Evolutionary conservation across 2,888 invertebrate species (phyloP).

Genomic region (Erebia palarica): DNA sequence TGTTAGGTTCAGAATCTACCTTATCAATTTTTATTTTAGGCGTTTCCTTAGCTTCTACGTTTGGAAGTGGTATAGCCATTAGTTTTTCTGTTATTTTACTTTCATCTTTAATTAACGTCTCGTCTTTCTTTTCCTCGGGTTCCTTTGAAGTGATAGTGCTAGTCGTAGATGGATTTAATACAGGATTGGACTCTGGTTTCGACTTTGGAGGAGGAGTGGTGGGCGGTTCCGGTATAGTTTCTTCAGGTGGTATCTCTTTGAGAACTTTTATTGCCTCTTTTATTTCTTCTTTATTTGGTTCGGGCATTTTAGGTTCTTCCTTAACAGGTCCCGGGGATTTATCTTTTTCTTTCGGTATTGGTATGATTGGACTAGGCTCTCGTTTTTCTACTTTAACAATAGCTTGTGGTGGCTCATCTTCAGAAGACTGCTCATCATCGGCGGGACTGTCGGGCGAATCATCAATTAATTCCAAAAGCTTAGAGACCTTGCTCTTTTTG

Average conservation of each 20-base stretch:
- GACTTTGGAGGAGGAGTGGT: constrained; percentile 57
- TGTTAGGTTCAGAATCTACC: constrained; percentile 52
- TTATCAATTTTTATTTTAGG: constrained; percentile 54
- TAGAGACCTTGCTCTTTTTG: constrained; percentile 75
- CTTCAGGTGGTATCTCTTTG: constrained; percentile 47
- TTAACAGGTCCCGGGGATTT: constrained; percentile 54
- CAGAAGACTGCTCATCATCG: constrained; percentile 80
- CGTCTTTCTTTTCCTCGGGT: constrained; percentile 41
- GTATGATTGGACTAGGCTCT: constrained; percentile 51
- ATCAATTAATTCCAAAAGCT: constrained; percentile 73
- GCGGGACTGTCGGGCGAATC: constrained; percentile 78
- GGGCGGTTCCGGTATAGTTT: constrained; percentile 57
- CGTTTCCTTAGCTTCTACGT: constrained; percentile 42
- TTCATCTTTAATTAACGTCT: constrained; percentile 44
- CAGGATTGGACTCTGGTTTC: constrained; percentile 38
- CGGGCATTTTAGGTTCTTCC: constrained; percentile 52
- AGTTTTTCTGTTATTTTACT: constrained; percentile 42
- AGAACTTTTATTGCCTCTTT: constrained; percentile 48
- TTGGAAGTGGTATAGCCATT: constrained; percentile 53
- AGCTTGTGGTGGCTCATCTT: constrained; percentile 64
- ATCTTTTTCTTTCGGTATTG: constrained; percentile 47
- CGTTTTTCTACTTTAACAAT: constrained; percentile 55
- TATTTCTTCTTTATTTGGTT: constrained; percentile 45
- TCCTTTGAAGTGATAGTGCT: constrained; percentile 36
- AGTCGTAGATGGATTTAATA: constrained; percentile 29